Conservation (phyloP, 2,888 invertebrate species). For the Syritta pipiens region DNA sequence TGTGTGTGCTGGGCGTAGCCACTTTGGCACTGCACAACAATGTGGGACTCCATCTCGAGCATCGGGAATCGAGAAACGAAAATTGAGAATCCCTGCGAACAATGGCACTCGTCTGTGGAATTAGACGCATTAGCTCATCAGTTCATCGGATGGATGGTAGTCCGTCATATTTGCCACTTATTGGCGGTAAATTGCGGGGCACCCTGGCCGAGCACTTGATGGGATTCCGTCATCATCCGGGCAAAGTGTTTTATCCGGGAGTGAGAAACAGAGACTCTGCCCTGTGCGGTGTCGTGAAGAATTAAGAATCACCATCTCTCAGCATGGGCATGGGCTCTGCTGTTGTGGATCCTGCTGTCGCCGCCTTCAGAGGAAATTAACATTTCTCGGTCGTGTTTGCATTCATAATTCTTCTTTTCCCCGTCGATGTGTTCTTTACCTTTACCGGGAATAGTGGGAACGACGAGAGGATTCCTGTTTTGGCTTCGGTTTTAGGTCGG, state of each 20-base stretch:
- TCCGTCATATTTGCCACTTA: slow-evolving; percentile 44
- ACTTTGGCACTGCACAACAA: slow-evolving; percentile 56
- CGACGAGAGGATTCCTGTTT: slow-evolving; percentile 62
- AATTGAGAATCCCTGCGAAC: slow-evolving; percentile 22
- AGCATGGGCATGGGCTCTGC: slow-evolving; percentile 39
- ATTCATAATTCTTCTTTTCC: slow-evolving; percentile 65
- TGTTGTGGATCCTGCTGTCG: slow-evolving; percentile 52
- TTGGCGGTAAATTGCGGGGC: slow-evolving; percentile 48
- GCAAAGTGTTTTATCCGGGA: slow-evolving; percentile 2
- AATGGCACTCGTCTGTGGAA: slow-evolving; percentile 50
- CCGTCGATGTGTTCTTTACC: slow-evolving; percentile 33
- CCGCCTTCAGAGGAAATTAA: slow-evolving; percentile 68
- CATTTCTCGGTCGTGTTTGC: slow-evolving; percentile 68
- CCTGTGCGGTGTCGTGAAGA: slow-evolving; percentile 48
- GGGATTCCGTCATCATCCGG: slow-evolving; percentile 28
- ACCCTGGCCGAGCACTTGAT: slow-evolving; percentile 39
- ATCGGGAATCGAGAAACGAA: too few relatives aligned
- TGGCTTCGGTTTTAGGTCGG: slow-evolving; percentile 20
- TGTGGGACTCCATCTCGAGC: slow-evolving; percentile 44
- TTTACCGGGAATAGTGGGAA: slow-evolving; percentile 56
- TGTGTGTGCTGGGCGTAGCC: slow-evolving; percentile 51
- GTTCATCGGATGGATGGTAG: slow-evolving; percentile 18
- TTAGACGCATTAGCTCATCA: slow-evolving; percentile 54
- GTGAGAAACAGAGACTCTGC: slow-evolving; percentile 9
- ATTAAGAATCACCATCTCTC: slow-evolving; percentile 58